Percentiles rank a stretch among this genome's conserved stretches.
Evolutionary conservation across 2,888 invertebrate species (phyloP).

Genomic region (Oasisia sp.): DNA sequence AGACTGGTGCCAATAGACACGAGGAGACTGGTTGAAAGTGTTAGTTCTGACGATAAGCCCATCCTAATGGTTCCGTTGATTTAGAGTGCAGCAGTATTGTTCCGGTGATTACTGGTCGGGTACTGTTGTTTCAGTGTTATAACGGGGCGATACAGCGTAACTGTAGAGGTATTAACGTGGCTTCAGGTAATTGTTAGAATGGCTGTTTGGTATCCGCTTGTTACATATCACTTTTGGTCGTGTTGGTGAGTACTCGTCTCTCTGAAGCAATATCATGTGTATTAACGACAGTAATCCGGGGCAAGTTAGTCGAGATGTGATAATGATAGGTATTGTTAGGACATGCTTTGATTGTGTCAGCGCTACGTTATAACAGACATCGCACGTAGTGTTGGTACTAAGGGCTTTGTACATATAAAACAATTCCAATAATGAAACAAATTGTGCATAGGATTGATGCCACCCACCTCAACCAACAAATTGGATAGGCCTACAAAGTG

Average conservation of each 20-base stretch:
- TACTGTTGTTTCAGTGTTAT: not conserved
- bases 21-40: not conserved
- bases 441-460: too few species aligned
- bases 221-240: not conserved
- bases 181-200: not conserved
- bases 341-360: too few species aligned
- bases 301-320: not conserved
- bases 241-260: not conserved
- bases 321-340: not conserved
- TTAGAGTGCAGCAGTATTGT: not conserved
- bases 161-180: not conserved
- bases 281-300: not conserved
- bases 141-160: not conserved
- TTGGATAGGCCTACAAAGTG: too few species aligned
- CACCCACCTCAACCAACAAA: too few species aligned
- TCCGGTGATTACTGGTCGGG: not conserved
- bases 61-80: not conserved
- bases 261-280: not conserved
- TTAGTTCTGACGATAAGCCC: not conserved
- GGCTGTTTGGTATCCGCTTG: not conserved
- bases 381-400: too few species aligned
- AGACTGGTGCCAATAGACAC: not conserved
- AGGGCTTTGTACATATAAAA: too few species aligned
- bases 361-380: too few species aligned
- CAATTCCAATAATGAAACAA: too few species aligned